phyloP scores from a whole-genome alignment of 2,888 invertebrate species.

The Bruchidius siliquastri region DNA sequence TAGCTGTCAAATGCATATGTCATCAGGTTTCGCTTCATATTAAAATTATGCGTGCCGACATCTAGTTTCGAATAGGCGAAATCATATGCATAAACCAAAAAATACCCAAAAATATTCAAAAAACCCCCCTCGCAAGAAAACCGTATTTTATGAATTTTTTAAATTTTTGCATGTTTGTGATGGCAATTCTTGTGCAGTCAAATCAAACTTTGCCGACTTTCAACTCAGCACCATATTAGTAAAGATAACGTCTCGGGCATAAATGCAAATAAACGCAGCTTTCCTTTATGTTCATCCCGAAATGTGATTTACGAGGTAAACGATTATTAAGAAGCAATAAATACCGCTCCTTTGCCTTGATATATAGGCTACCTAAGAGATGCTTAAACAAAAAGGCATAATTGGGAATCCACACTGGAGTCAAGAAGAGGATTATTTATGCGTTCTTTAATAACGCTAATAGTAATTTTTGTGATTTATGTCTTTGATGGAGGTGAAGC shows the following conservation, averaged over 20 bases:
- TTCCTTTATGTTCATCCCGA: not conserved
- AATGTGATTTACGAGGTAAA: not conserved
- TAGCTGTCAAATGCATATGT: too few species aligned
- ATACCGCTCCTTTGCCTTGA: constrained; percentile 17
- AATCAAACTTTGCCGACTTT: too few species aligned
- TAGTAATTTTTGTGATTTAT: not conserved
- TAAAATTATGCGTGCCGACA: too few species aligned
- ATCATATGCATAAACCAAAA: too few species aligned
- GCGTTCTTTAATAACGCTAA: not conserved
- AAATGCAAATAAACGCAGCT: not conserved
- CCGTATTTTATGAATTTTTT: too few species aligned
- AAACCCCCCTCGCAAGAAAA: too few species aligned
- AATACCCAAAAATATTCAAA: too few species aligned
- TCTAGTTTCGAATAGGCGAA: too few species aligned
- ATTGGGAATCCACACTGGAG: not conserved
- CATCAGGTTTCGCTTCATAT: too few species aligned
- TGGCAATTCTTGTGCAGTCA: too few species aligned
- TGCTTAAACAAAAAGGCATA: not conserved
- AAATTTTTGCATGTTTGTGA: too few species aligned
- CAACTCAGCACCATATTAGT: not conserved
- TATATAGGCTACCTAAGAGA: constrained; percentile 13
- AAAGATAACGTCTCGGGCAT: not conserved
- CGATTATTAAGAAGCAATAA: constrained; percentile 15
- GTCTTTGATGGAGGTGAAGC: not conserved
- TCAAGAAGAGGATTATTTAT: not conserved